These are phyloP conservation scores for Falco concolor DNA, from an alignment of 2,797 vertebrate genomes.

Conservation along the genomic window DNA sequence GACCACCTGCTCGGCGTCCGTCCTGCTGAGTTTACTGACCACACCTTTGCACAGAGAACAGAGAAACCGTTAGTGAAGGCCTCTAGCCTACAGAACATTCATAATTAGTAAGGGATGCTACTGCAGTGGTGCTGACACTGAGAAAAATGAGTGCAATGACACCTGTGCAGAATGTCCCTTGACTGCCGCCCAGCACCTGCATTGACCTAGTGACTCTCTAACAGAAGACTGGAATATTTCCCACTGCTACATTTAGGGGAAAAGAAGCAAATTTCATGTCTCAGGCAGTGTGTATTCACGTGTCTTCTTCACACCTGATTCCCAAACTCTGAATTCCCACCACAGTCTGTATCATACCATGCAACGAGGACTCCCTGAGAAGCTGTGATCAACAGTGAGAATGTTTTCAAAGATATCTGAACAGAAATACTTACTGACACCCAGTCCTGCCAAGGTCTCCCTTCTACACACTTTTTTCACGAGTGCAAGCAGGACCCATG, in stretches of 20 bases:
- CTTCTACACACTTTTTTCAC: not conserved
- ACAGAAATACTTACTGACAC: not conserved
- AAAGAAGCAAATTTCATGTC: not conserved
- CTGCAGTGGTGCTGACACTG: not conserved
- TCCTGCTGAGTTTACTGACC: constrained; percentile 85
- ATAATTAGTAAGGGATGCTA: not conserved
- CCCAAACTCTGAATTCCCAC: not conserved
- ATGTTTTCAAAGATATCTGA: not conserved
- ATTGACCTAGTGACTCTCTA: not conserved
- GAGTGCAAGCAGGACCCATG: rapidly evolving
- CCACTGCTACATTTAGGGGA: not conserved
- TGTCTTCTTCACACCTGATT: not conserved
- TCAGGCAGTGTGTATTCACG: rapidly evolving
- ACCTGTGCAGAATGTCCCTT: not conserved
- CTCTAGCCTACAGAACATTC: not conserved
- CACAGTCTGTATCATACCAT: too few species aligned
- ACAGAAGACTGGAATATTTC: not conserved
- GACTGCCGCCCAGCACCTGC: not conserved
- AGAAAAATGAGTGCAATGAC: rapidly evolving
- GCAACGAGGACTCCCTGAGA: not conserved
- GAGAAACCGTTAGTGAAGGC: not conserved
- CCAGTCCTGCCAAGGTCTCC: not conserved
- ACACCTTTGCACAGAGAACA: constrained; percentile 76
- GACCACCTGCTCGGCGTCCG: constrained; percentile 80
- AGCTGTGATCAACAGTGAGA: not conserved